Evolutionary conservation across 2,797 vertebrate species (phyloP).

Genomic region (Chelon labrosus): DNA sequence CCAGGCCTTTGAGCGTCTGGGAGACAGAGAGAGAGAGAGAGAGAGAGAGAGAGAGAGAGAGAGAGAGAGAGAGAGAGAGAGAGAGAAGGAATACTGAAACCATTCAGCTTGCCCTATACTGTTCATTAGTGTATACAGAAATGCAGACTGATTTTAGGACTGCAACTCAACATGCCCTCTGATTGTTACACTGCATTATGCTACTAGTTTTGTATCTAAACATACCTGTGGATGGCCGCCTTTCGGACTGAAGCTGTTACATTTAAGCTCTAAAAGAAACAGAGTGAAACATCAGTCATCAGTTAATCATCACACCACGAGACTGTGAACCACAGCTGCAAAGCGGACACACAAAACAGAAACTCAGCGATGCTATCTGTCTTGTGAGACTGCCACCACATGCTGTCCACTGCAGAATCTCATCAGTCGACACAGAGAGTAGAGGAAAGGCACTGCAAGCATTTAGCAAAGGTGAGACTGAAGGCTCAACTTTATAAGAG

Average conservation of each 20-base stretch:
- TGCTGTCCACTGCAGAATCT: background rate
- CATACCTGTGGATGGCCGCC: conserved; percentile 42
- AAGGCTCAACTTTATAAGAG: background rate
- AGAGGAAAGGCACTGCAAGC: background rate
- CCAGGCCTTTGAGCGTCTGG: conserved; percentile 65
- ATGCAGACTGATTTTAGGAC: background rate
- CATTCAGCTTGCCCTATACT: conserved; percentile 22
- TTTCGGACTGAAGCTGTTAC: conserved; percentile 43
- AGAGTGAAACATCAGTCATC: background rate
- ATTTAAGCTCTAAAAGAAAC: conserved; percentile 67
- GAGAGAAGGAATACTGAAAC: conserved; percentile 31
- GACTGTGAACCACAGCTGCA: background rate
- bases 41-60: too few relatives aligned
- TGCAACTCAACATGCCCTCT: background rate
- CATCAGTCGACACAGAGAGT: conserved; percentile 8
- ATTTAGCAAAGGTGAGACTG: background rate
- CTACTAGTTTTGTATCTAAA: background rate
- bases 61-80: conserved; percentile 38
- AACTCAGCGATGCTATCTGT: background rate
- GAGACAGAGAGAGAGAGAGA: conserved; percentile 42
- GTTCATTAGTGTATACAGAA: conserved; percentile 7
- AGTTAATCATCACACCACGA: background rate
- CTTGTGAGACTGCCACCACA: background rate
- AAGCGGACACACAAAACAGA: too few relatives aligned
- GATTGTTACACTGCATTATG: background rate